These are phyloP conservation scores for Otus scops DNA, from an alignment of 2,797 vertebrate genomes.

Conservation along the genomic window DNA sequence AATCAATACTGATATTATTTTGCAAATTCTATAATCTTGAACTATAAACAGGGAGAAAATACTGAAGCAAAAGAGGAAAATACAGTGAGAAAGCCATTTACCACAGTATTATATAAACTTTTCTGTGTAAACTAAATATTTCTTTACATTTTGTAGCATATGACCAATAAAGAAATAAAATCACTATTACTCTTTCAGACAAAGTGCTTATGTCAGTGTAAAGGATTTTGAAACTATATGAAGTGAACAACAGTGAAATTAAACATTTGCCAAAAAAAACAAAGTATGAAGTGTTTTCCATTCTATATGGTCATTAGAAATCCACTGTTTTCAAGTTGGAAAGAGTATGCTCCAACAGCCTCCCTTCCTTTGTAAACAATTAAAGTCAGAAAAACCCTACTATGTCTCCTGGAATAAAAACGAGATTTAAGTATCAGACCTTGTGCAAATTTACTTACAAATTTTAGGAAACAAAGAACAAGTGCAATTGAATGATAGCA, in stretches of 20 bases:
- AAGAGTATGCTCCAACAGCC: background rate
- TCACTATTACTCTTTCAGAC: background rate
- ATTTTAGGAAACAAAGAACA: background rate
- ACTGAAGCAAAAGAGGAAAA: background rate
- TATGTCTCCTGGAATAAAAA: background rate
- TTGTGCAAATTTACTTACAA: background rate
- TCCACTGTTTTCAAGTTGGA: fast-evolving
- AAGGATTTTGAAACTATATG: background rate
- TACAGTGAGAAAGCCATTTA: background rate
- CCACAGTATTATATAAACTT: background rate
- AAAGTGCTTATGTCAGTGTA: background rate
- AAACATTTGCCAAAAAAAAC: background rate
- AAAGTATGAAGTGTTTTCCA: background rate
- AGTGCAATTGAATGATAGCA: background rate
- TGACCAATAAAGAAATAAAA: background rate
- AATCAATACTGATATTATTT: background rate
- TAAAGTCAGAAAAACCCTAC: background rate
- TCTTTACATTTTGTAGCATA: background rate
- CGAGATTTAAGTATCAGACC: background rate
- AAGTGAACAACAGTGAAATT: background rate
- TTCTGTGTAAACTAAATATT: background rate
- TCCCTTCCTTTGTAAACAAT: background rate
- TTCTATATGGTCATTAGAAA: background rate
- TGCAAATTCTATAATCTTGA: background rate
- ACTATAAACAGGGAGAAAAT: background rate